phyloP scores from a whole-genome alignment of 2,888 invertebrate species.

The Steinernema hermaphroditum region DNA sequence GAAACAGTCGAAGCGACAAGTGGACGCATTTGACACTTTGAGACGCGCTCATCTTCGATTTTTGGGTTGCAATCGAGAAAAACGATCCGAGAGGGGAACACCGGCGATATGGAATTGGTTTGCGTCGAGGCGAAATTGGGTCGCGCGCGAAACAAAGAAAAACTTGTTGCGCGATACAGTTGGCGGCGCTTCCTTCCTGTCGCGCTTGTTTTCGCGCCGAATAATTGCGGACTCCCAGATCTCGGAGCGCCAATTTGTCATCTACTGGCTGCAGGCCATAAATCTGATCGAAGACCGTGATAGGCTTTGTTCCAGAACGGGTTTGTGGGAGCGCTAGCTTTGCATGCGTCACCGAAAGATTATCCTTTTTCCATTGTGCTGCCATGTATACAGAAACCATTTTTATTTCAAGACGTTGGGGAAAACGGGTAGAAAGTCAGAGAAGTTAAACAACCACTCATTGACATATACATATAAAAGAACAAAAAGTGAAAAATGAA shows the following conservation, averaged over 20 bases:
- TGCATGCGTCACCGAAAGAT: too few species aligned
- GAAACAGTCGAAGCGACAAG: background rate
- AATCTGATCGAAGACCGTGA: too few species aligned
- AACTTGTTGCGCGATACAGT: conserved; percentile 27
- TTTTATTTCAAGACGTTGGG: too few species aligned
- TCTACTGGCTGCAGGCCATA: background rate
- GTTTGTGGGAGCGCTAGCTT: too few species aligned
- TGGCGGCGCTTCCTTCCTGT: conserved; percentile 24
- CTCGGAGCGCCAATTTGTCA: background rate
- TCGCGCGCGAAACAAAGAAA: conserved; percentile 29
- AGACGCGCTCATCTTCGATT: background rate
- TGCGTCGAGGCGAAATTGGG: conserved; percentile 22
- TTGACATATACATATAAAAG: too few species aligned
- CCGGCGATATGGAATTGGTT: conserved; percentile 29
- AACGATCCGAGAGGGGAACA: conserved; percentile 7
- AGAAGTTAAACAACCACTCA: too few species aligned
- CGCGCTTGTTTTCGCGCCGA: conserved; percentile 27
- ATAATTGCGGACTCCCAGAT: conserved; percentile 14
- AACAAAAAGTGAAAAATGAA: too few species aligned
- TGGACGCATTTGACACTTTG: background rate
- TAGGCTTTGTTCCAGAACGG: too few species aligned
- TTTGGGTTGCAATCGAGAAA: conserved; percentile 13
- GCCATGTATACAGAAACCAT: too few species aligned
- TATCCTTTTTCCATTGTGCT: too few species aligned
- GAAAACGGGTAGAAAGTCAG: too few species aligned